phyloP scores from a whole-genome alignment of 2,888 invertebrate species.

The Polietes domitor region DNA sequence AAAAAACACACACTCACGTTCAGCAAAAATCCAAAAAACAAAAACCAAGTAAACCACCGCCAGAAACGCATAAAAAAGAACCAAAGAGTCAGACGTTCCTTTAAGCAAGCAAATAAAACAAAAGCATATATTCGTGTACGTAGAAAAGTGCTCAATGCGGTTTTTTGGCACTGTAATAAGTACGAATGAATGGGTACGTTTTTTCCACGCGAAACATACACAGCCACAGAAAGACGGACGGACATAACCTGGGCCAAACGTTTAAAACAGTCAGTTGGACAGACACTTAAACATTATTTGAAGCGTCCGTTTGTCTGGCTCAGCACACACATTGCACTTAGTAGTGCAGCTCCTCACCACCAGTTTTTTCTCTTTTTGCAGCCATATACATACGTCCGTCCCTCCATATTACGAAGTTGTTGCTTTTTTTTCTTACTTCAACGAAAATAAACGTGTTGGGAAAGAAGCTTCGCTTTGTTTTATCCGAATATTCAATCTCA shows the following conservation, averaged over 20 bases:
- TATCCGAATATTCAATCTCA: constrained; percentile 22
- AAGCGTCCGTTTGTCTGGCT: constrained; percentile 71
- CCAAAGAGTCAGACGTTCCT: too few species aligned
- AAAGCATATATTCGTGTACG: background rate
- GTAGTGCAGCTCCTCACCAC: background rate
- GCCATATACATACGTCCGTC: background rate
- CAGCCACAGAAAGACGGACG: constrained; percentile 41
- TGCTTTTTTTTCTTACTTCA: background rate
- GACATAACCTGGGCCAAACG: background rate
- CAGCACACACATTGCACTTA: background rate
- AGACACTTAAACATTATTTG: constrained; percentile 59
- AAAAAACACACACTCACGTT: background rate
- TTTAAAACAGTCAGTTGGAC: constrained; percentile 43
- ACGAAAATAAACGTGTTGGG: constrained; percentile 31
- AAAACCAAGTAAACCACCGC: constrained; percentile 57
- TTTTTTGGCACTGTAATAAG: background rate
- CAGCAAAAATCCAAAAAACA: constrained; percentile 56
- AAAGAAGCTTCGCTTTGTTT: constrained; percentile 26
- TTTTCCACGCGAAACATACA: background rate
- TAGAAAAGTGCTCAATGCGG: background rate
- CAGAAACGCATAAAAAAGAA: constrained; percentile 57
- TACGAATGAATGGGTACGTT: background rate
- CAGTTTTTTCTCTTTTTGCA: background rate
- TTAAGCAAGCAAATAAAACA: background rate
- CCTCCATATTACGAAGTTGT: constrained; percentile 17